Evolutionary conservation across 1,140 invertebrate genomes (phyloP), one percentile per base, ranked within the genome.

Genomic region (Saccostrea echinata): DNA sequence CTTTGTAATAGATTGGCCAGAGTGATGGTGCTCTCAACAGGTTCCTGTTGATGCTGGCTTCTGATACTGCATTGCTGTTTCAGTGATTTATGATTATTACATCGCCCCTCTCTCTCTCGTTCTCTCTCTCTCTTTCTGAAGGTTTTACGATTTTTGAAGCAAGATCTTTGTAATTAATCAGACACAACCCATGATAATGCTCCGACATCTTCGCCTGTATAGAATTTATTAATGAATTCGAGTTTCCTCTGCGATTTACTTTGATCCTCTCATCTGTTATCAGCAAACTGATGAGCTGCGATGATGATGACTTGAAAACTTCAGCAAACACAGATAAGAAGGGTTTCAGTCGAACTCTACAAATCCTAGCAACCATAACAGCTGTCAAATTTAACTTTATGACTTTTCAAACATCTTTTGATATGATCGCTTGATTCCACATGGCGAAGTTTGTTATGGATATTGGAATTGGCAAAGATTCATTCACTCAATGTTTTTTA

Each of bases 301-400:
- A 61, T 61, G 6, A 13, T 27, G 68, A 33, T 76, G 68, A 76
- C 68, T 27, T 30, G 68, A 13, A 12, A 30, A 30, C 27, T 76
- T 30, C 24, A 76, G 24, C 33, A 30, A 76, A 71, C 24, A 71
- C 24, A 71, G 68, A 71, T 71, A 76, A 76, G 11, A 2, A 1
- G 24, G 24, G 24, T 8, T 30, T 76, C 24, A 30, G 68, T 33
- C 27, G 68, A 76, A 76, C 24, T 76, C 68, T 76, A 16, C 11
- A 76, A 27, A 27, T 76, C 3, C 13, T 76, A 33, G 68, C 27
- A 12, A 30, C 24, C 33, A 3, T 30, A 76, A 76, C 68, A 76
- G 68, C 68, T 76, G 68, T 76, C 68, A 33, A 76, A 76, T 76
- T 76, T 30, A 76, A 76, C 68, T 76, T 30, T 76, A 76, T 76